These are phyloP conservation scores for Hypomesus transpacificus DNA, from an alignment of 2,113 vertebrate species.

Conservation along the genomic window DNA sequence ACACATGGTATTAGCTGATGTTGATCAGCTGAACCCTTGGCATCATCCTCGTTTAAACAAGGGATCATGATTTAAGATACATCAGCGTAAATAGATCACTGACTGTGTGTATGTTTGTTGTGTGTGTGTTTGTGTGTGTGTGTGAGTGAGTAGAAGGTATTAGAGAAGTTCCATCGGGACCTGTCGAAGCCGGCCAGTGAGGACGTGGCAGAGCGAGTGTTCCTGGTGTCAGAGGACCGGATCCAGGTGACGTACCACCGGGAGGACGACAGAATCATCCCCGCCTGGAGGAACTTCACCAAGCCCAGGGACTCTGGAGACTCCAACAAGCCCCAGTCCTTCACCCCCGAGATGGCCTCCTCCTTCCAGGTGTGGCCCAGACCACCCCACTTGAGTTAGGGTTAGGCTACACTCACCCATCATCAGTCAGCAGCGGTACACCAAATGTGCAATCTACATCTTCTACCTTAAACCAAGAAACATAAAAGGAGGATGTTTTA, in stretches of 20 bases:
- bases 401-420: background rate
- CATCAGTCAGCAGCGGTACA: background rate
- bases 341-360: constrained; percentile 69
- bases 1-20: too few species aligned
- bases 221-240: constrained; percentile 64
- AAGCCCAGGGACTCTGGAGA: constrained; percentile 58
- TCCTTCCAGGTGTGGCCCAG: constrained; percentile 71
- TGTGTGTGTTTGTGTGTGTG: background rate
- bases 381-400: constrained; percentile 6
- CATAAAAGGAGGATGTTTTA: background rate
- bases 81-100: too few species aligned
- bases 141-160: constrained; percentile 73
- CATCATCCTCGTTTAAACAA: too few species aligned
- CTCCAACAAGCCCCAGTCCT: constrained; percentile 52
- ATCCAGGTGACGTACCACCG: constrained; percentile 81
- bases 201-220: constrained; percentile 79
- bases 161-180: constrained; percentile 82
- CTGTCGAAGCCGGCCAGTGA: constrained; percentile 68
- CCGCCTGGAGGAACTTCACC: constrained; percentile 74
- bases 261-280: constrained; percentile 67
- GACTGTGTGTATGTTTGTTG: background rate
- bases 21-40: too few species aligned
- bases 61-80: too few species aligned
- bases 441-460: background rate
- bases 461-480: background rate